Evolutionary conservation across 2,113 vertebrate species (phyloP).

Genomic region (Hippocampus barbouri): DNA sequence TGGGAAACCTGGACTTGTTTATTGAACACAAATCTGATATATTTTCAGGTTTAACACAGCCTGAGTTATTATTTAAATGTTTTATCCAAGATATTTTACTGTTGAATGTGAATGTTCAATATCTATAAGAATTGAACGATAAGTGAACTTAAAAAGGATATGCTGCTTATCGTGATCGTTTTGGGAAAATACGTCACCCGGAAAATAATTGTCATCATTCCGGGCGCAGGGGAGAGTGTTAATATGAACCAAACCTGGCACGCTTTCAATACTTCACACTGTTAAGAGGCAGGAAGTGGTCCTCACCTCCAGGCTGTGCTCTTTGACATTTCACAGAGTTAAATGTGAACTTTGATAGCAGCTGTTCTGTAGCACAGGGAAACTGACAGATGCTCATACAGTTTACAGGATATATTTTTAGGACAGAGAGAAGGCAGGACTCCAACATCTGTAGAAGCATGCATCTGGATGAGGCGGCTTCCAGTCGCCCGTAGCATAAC

Average conservation of each 20-base stretch:
- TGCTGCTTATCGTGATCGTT: too few relatives aligned
- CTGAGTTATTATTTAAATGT: too few relatives aligned
- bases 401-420: conserved; percentile 17
- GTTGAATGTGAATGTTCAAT: too few relatives aligned
- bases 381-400: neutral
- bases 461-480: conserved; percentile 18
- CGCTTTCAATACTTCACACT: neutral
- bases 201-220: too few relatives aligned
- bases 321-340: conserved; percentile 10
- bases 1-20: too few relatives aligned
- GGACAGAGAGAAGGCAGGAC: neutral
- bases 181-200: too few relatives aligned
- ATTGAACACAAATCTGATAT: too few relatives aligned
- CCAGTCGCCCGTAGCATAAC: conserved; percentile 22
- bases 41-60: too few relatives aligned
- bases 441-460: conserved; percentile 17
- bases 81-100: too few relatives aligned
- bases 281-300: conserved; percentile 17
- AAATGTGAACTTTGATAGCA: conserved; percentile 16
- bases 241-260: neutral
- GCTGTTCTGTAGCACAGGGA: conserved; percentile 4
- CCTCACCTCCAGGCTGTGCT: neutral
- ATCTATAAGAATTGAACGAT: too few relatives aligned
- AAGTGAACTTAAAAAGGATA: too few relatives aligned
- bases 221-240: neutral